Conservation (phyloP, 2,888 invertebrate genomes). For the Strigamia transsilvanica region DNA sequence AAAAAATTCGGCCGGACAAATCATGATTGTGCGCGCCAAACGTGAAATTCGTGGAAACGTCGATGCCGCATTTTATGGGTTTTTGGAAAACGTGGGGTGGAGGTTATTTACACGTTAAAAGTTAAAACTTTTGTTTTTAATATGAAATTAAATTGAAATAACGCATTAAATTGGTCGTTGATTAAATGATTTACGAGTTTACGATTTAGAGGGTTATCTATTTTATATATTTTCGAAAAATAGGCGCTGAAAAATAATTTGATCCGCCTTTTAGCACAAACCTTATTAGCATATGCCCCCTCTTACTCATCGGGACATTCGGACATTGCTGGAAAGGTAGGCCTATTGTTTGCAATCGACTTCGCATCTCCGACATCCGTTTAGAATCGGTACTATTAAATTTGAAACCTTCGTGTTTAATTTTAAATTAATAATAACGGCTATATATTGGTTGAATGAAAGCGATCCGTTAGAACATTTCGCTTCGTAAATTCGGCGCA, state of each 20-base stretch:
- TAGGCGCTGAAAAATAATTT: background rate
- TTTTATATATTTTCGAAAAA: background rate
- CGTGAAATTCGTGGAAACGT: background rate
- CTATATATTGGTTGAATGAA: background rate
- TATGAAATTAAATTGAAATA: too few relatives aligned
- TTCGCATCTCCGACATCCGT: background rate
- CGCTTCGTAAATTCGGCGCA: slow-evolving; percentile 46
- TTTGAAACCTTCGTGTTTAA: background rate
- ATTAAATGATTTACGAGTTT: background rate
- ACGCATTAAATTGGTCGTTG: too few relatives aligned
- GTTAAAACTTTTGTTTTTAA: background rate
- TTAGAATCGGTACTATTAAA: background rate
- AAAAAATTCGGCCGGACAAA: background rate
- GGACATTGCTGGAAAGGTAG: slow-evolving; percentile 4
- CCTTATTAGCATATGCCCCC: background rate
- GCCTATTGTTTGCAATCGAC: background rate
- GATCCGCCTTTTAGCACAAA: background rate
- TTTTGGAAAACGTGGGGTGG: background rate
- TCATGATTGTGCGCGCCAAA: background rate
- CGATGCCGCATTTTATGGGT: background rate
- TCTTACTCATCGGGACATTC: background rate
- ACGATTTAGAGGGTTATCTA: background rate
- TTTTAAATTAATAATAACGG: background rate
- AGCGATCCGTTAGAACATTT: slow-evolving; percentile 20
- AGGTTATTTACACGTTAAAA: background rate